These are phyloP conservation scores for Holacanthella duospinosa DNA, from an alignment of 2,888 invertebrate species.

Conservation along the genomic window DNA sequence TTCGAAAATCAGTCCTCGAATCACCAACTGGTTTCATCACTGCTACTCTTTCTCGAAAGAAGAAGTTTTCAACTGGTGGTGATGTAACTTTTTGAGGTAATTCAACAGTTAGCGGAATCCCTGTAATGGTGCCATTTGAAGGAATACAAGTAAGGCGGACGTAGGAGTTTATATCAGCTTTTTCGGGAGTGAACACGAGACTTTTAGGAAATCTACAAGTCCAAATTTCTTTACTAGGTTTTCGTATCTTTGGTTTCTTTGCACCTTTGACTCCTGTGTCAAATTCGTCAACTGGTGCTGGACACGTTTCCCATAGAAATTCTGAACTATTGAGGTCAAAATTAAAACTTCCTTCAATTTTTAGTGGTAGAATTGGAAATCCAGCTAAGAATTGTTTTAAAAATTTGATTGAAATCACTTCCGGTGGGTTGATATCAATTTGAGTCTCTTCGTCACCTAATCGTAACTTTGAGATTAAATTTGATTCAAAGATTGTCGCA, in stretches of 20 bases:
- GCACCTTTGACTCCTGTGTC: too few relatives aligned
- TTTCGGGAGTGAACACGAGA: slow-evolving; percentile 18
- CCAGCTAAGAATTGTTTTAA: slow-evolving; percentile 15
- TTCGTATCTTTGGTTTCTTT: neutral
- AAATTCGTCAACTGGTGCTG: slow-evolving; percentile 10
- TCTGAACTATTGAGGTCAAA: slow-evolving; percentile 18
- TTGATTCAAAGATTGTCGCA: neutral
- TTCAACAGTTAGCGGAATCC: slow-evolving; percentile 21
- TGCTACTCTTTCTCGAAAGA: slow-evolving; percentile 22
- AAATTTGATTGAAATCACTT: slow-evolving; percentile 28
- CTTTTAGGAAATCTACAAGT: neutral
- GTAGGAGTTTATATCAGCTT: slow-evolving; percentile 14
- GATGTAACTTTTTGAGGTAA: slow-evolving; percentile 12
- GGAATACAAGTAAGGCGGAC: slow-evolving; percentile 23
- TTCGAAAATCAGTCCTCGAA: slow-evolving; percentile 49
- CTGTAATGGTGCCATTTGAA: slow-evolving; percentile 24
- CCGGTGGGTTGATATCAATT: slow-evolving; percentile 33
- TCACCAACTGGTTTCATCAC: slow-evolving; percentile 24
- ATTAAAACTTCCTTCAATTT: slow-evolving; percentile 29
- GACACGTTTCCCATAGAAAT: slow-evolving; percentile 26
- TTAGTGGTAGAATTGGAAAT: slow-evolving; percentile 28
- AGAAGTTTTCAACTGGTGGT: slow-evolving; percentile 15
- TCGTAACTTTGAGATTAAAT: slow-evolving; percentile 4
- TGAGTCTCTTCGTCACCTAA: slow-evolving; percentile 21
- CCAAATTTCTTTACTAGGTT: slow-evolving; percentile 4